These are phyloP conservation scores for Sebastes minor DNA, from an alignment of 2,797 vertebrate genomes.

Conservation along the genomic window DNA sequence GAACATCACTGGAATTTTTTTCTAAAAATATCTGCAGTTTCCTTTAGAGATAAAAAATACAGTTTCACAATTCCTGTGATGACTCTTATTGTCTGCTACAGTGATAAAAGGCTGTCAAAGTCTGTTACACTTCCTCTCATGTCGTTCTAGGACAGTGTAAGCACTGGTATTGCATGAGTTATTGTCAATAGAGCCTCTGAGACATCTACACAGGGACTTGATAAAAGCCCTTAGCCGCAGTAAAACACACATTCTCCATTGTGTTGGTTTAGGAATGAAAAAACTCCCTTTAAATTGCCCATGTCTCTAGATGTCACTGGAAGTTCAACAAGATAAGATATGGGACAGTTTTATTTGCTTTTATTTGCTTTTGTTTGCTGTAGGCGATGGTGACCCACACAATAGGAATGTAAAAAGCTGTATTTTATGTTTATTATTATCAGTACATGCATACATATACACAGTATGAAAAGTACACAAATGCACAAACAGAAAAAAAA, in stretches of 20 bases:
- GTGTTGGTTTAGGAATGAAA: slow-evolving; percentile 66
- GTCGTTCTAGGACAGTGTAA: slow-evolving; percentile 59
- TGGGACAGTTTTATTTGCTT: slow-evolving; percentile 61
- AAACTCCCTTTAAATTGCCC: slow-evolving; percentile 67
- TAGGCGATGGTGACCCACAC: slow-evolving; percentile 18
- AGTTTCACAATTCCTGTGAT: slow-evolving; percentile 30
- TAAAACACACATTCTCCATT: slow-evolving; percentile 68
- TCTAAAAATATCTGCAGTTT: slow-evolving; percentile 38
- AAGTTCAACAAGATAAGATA: slow-evolving; percentile 83
- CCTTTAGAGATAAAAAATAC: slow-evolving; percentile 16
- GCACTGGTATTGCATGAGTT: slow-evolving; percentile 42
- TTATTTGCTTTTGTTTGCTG: slow-evolving; percentile 58
- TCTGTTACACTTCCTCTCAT: slow-evolving; percentile 64
- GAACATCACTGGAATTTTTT: neutral
- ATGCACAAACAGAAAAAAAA: neutral
- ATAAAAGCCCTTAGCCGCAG: slow-evolving; percentile 66
- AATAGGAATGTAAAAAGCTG: slow-evolving; percentile 34
- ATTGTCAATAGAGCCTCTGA: slow-evolving; percentile 65
- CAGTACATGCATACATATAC: neutral
- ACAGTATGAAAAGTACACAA: slow-evolving; percentile 4
- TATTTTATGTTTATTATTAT: slow-evolving; percentile 31
- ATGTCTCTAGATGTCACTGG: slow-evolving; percentile 75
- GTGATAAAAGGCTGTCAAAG: slow-evolving; percentile 52
- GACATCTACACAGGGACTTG: slow-evolving; percentile 62
- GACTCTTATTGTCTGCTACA: slow-evolving; percentile 19